Conservation (phyloP, 2,888 invertebrate genomes). For the Campoplex nolae region DNA sequence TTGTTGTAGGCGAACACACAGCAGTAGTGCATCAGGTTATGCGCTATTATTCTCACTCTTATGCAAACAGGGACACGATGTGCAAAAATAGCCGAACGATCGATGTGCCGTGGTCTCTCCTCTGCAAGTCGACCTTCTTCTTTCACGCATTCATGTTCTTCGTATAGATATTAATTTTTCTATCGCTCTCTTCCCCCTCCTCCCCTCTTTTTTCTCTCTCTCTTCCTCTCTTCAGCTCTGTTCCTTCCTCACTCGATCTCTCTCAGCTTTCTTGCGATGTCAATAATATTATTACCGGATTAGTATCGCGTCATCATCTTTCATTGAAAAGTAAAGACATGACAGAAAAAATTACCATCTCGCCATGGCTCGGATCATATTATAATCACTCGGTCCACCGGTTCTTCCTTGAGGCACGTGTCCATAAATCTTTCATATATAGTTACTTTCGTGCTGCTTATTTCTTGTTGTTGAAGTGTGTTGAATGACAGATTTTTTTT, state of each 20-base stretch:
- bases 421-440: not conserved
- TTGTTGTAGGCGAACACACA: slow-evolving; percentile 13
- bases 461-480: no score
- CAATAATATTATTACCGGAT: not conserved
- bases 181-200: not conserved
- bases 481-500: no score
- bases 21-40: slow-evolving; percentile 22
- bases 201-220: not conserved
- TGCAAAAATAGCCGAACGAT: slow-evolving; percentile 71
- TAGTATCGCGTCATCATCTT: not conserved
- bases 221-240: slow-evolving; percentile 1
- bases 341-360: not conserved
- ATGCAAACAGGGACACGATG: slow-evolving; percentile 69
- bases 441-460: no score
- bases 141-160: slow-evolving; percentile 50
- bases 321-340: not conserved
- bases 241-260: not conserved
- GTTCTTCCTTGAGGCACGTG: not conserved
- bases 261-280: not conserved
- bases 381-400: not conserved
- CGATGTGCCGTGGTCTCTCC: slow-evolving; percentile 59
- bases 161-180: slow-evolving; percentile 28
- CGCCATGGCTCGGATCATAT: not conserved
- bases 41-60: slow-evolving; percentile 69
- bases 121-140: slow-evolving; percentile 60